phyloP scores from a whole-genome alignment of 2,113 vertebrate species.

The Astatotilapia flaviijosephi region DNA sequence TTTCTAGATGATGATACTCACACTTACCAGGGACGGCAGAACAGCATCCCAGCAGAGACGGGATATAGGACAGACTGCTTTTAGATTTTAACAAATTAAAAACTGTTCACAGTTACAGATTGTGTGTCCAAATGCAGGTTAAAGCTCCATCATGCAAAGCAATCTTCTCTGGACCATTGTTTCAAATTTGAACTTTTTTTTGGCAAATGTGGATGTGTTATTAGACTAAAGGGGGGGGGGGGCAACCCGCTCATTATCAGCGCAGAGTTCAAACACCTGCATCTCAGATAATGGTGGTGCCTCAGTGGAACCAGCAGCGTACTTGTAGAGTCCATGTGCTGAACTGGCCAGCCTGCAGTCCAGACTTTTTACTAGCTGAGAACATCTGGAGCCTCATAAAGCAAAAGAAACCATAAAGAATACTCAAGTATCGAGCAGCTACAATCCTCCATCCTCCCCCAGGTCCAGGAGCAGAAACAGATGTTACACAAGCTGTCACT shows the following conservation, averaged over 20 bases:
- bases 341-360: background rate
- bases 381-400: background rate
- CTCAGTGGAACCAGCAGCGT: background rate
- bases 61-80: background rate
- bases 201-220: background rate
- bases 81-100: background rate
- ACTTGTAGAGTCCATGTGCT: background rate
- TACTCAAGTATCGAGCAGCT: background rate
- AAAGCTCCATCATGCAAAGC: background rate
- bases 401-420: background rate
- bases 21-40: background rate
- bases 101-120: background rate
- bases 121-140: background rate
- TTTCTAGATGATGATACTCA: background rate
- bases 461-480: background rate
- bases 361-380: background rate
- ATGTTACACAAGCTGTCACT: background rate
- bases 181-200: background rate
- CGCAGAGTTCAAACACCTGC: background rate
- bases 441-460: background rate
- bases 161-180: background rate
- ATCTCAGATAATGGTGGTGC: background rate
- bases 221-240: background rate
- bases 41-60: background rate
- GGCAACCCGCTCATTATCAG: rapidly evolving